Evolutionary conservation across 2,113 vertebrate species (phyloP).

Genomic region (Sebastes fasciatus): DNA sequence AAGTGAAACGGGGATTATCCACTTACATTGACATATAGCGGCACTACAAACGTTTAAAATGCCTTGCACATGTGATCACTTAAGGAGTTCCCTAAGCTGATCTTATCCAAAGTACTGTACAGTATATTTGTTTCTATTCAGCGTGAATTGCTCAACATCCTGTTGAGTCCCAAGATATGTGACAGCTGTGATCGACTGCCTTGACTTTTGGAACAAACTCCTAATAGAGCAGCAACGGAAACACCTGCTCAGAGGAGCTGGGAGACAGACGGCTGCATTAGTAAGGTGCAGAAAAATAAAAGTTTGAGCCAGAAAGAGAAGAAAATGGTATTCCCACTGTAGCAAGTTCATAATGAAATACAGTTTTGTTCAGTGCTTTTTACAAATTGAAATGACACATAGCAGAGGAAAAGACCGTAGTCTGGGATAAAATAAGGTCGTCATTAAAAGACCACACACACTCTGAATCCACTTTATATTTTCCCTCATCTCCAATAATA

Average conservation of each 20-base stretch:
- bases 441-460: background rate
- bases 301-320: background rate
- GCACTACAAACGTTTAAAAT: background rate
- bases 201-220: constrained; percentile 46
- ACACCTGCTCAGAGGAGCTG: constrained; percentile 25
- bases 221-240: constrained; percentile 1
- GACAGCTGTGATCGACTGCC: constrained; percentile 48
- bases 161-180: constrained; percentile 23
- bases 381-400: background rate
- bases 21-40: background rate
- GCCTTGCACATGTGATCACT: constrained; percentile 30
- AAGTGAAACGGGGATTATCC: background rate
- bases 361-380: background rate
- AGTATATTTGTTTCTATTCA: constrained; percentile 18
- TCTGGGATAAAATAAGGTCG: background rate
- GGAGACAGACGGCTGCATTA: background rate
- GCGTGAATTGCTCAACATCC: constrained; percentile 59
- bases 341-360: background rate
- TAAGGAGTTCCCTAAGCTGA: background rate
- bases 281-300: constrained; percentile 18
- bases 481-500: constrained; percentile 45
- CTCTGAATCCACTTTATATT: background rate
- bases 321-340: background rate
- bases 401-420: background rate
- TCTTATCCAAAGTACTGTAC: constrained; percentile 17